phyloP scores from a whole-genome alignment of 30 jellyfish, hydroid and myxozoan genomes.

The Nemopilema nomurai region DNA sequence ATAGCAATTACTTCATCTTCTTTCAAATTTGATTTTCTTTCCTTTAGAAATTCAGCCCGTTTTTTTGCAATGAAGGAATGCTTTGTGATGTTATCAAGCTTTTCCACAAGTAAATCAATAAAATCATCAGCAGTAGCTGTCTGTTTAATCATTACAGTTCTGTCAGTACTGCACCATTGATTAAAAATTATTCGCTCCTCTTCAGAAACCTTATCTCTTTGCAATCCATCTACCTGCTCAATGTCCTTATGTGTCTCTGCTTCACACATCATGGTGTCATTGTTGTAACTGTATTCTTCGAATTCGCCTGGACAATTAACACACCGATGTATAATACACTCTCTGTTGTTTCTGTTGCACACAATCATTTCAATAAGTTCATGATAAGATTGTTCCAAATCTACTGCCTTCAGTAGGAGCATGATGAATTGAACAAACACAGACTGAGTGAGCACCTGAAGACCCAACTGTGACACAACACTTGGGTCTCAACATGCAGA shows the following conservation, averaged over 20 bases:
- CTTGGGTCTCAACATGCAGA: conserved; percentile 74
- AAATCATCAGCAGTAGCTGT: conserved; percentile 13
- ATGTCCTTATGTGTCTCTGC: not conserved
- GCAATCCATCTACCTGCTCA: not conserved
- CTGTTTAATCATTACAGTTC: conserved; percentile 35
- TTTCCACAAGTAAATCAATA: conserved; percentile 49
- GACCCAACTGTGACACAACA: conserved; percentile 77
- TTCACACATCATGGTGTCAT: not conserved
- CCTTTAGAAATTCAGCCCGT: conserved; percentile 43
- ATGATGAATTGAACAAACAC: conserved; percentile 14
- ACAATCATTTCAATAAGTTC: not conserved
- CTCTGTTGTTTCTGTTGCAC: conserved; percentile 12
- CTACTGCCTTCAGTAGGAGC: not conserved
- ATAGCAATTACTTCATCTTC: conserved; percentile 41
- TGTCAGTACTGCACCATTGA: conserved; percentile 52
- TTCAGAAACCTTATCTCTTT: not conserved
- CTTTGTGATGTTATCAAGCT: conserved; percentile 55
- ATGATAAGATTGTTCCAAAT: not conserved
- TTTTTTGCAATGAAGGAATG: conserved; percentile 72
- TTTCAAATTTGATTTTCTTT: conserved; percentile 22
- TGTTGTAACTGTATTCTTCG: not conserved
- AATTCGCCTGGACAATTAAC: conserved; percentile 36
- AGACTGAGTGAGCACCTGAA: conserved; percentile 85
- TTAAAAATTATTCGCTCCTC: conserved; percentile 24
- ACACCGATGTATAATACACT: conserved; percentile 69